A percentile compares a stretch with the other conserved stretches of the same genome.
Conservation (phyloP, 2,888 invertebrate species). For the Leptopilina drosophilae region DNA sequence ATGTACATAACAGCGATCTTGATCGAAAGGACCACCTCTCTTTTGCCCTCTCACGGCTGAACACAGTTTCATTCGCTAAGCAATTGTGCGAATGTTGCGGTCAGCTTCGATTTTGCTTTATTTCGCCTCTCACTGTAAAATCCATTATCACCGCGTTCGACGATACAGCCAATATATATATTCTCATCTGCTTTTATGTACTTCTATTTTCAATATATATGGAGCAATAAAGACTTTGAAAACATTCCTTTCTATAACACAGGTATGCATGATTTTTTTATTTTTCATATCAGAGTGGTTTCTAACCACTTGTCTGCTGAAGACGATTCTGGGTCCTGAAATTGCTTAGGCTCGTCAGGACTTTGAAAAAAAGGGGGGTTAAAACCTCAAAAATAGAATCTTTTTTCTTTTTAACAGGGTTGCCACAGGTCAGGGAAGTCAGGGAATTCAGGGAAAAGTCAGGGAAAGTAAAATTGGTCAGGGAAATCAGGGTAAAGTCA, state of each 20-base stretch:
- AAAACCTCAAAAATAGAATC: too few relatives aligned
- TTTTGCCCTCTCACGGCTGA: conserved; percentile 42
- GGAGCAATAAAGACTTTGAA: conserved; percentile 11
- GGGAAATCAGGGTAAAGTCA: too few relatives aligned
- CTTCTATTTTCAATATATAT: background rate
- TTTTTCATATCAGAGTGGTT: too few relatives aligned
- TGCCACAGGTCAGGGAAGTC: too few relatives aligned
- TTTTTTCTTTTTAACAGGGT: too few relatives aligned
- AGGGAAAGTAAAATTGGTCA: too few relatives aligned
- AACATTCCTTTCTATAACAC: background rate
- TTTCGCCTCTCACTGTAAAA: conserved; percentile 59
- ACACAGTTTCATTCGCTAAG: conserved; percentile 64
- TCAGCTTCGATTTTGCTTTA: conserved; percentile 47
- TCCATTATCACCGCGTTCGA: conserved; percentile 64
- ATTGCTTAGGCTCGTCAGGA: too few relatives aligned
- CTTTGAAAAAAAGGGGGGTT: too few relatives aligned
- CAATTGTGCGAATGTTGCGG: conserved; percentile 63
- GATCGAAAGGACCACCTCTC: conserved; percentile 38
- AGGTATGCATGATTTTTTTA: too few relatives aligned
- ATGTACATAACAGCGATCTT: conserved; percentile 37
- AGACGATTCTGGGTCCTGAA: too few relatives aligned
- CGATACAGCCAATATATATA: conserved; percentile 36
- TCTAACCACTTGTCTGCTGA: too few relatives aligned
- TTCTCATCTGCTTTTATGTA: background rate
- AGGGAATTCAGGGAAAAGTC: too few relatives aligned